A percentile compares a stretch with the other conserved stretches of the same genome.
Evolutionary conservation across 2,888 invertebrate species (phyloP).

Genomic region (Ephialtes manifestator): DNA sequence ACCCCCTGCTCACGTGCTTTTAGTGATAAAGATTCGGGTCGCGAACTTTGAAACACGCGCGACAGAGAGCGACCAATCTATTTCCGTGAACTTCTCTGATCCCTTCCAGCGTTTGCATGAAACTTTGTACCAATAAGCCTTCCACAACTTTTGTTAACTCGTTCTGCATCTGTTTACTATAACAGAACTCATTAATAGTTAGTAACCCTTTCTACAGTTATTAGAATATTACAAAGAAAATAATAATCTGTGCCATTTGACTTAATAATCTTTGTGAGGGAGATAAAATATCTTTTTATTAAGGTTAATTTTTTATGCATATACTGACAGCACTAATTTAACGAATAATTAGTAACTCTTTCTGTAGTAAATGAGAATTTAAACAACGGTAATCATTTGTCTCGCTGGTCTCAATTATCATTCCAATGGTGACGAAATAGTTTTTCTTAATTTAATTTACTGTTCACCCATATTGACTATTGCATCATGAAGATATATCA

Average conservation of each 20-base stretch:
- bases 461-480: not conserved
- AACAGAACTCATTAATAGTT: not conserved
- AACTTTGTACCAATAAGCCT: not conserved
- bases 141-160: not conserved
- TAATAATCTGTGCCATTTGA: not conserved
- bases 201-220: not conserved
- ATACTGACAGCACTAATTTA: not conserved
- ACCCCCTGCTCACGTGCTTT: constrained; percentile 23
- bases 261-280: not conserved
- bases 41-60: constrained; percentile 58
- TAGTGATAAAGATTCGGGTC: constrained; percentile 59
- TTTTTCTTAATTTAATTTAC: no score
- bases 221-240: not conserved
- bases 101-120: not conserved
- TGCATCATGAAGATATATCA: not conserved
- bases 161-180: not conserved
- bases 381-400: no score
- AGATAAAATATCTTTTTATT: not conserved
- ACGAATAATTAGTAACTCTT: no score
- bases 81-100: constrained; percentile 48
- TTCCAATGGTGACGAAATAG: no score
- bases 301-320: not conserved
- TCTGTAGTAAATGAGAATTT: no score
- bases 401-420: no score
- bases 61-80: constrained; percentile 38